Percentiles rank a stretch among this genome's conserved stretches.
Conservation (phyloP, 37 sponge, comb jelly and placozoan species). For the Chondrosia reniformis region DNA sequence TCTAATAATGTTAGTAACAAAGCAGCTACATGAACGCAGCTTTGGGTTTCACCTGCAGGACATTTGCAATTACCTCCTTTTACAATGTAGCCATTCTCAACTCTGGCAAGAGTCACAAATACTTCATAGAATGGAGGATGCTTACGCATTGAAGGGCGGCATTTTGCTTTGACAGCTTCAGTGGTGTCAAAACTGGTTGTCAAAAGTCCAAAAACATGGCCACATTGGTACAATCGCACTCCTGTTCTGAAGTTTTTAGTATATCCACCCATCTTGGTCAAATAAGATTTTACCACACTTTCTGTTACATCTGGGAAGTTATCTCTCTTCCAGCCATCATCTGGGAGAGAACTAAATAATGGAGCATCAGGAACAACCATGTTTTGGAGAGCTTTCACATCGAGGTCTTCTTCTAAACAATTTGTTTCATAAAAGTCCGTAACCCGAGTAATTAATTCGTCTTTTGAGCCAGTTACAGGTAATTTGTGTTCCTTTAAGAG, state of each 20-base stretch:
- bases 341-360: constrained; percentile 3
- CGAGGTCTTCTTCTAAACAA: constrained; percentile 14
- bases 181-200: background rate
- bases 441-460: constrained; percentile 3
- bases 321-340: background rate
- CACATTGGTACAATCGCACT: constrained; percentile 21
- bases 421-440: constrained; percentile 20
- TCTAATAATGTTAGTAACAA: constrained; percentile 21
- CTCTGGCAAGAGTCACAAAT: too few relatives aligned
- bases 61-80: constrained; percentile 6
- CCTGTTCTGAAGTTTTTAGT: constrained; percentile 32
- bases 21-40: constrained; percentile 32
- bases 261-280: constrained; percentile 7
- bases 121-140: constrained; percentile 24
- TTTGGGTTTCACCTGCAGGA: constrained; percentile 5
- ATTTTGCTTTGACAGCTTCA: constrained; percentile 19
- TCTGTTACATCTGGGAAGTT: constrained; percentile 7
- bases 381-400: constrained; percentile 13
- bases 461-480: constrained; percentile 14
- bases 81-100: too few relatives aligned
- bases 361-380: background rate
- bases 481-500: background rate
- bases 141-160: constrained; percentile 35
- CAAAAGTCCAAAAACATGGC: constrained; percentile 21
- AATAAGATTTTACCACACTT: background rate